Base-by-base conservation (phyloP, 2,113 vertebrate genomes). In the Engystomops pustulosus region DNA sequence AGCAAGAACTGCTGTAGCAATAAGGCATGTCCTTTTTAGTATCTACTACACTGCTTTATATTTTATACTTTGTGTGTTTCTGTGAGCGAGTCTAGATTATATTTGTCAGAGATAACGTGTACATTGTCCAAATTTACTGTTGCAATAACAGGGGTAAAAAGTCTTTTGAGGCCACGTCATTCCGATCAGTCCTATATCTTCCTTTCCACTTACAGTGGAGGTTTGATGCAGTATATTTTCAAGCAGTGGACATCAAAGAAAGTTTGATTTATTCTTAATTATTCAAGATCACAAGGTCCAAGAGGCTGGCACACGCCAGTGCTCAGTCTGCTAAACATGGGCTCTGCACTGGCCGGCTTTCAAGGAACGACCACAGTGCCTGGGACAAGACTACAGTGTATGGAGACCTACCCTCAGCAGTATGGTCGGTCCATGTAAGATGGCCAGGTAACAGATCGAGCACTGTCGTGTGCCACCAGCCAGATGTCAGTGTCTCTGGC, bases 1-100 rank as follows among this genome's bases (percentile, higher is more conserved):
- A 92, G 88, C 87, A 91, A 90, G 89, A 89, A 89, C 88, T 88
- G 87, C 87, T 90, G 88, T 89, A 90, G 88, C 89, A 89, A 89
- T 91, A 91, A 91, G 84, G 87, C 92, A 92, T 91, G 90, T 91
- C 91, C 92, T 91, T 91, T 91, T 90, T 91, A 89, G 91, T 89
- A 92, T 92, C 88, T 92, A 90, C 92, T 91, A 92, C 91, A 91
- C 89, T 93, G 91, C 89, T 90, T 90, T 89, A 90, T 87, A 86
- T 89, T 90, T 90, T 89, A 85, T 87, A 90, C 88, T 85, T 82
- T 89, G 87, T 89, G 90, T 89, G 91, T 90, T 90, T 92, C 86
- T 89, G 89, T 91, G 85, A 87, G 86, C 85, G 86, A 87, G 89
- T 86, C 89, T 90, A 91, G 90, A 88, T 89, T 88, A 65, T 88